These are phyloP conservation scores for Chaenodraco wilsoni DNA, from an alignment of 2,797 vertebrate species.

Conservation along the genomic window DNA sequence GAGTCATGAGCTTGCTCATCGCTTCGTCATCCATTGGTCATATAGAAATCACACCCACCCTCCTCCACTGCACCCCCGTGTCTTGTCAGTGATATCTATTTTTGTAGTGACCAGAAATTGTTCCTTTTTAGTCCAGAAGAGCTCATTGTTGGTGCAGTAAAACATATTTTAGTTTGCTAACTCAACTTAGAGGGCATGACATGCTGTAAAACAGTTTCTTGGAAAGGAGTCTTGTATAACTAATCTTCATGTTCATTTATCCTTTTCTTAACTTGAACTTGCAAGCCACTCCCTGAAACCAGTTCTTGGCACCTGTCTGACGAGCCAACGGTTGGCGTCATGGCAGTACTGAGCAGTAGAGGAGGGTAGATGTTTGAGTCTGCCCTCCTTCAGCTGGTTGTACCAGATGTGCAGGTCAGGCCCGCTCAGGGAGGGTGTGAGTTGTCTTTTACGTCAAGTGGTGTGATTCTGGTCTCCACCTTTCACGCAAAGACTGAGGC, in stretches of 20 bases:
- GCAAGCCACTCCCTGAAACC: conserved; percentile 78
- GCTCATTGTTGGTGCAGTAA: neutral
- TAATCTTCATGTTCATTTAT: neutral
- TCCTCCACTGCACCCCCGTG: conserved; percentile 3
- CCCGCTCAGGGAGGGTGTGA: conserved; percentile 46
- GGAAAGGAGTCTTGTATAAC: neutral
- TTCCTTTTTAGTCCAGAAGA: neutral
- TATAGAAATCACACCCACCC: conserved; percentile 24
- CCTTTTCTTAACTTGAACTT: neutral
- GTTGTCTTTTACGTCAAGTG: conserved; percentile 12
- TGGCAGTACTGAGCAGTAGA: conserved; percentile 2
- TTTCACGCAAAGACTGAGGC: neutral
- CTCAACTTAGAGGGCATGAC: neutral
- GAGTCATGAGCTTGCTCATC: conserved; percentile 63
- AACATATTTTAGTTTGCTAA: neutral
- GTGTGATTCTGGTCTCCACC: conserved; percentile 15
- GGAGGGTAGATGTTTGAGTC: neutral
- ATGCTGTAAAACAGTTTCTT: neutral
- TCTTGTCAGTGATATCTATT: neutral
- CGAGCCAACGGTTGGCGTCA: conserved; percentile 42
- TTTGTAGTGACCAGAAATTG: neutral
- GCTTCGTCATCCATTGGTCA: conserved; percentile 66
- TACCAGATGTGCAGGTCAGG: conserved; percentile 73
- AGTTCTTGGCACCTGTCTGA: conserved; percentile 58
- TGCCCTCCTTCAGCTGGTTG: conserved; percentile 57